Evolutionary conservation across 2,113 vertebrate genomes (phyloP).

Genomic region (Diphyllodes magnificus): DNA sequence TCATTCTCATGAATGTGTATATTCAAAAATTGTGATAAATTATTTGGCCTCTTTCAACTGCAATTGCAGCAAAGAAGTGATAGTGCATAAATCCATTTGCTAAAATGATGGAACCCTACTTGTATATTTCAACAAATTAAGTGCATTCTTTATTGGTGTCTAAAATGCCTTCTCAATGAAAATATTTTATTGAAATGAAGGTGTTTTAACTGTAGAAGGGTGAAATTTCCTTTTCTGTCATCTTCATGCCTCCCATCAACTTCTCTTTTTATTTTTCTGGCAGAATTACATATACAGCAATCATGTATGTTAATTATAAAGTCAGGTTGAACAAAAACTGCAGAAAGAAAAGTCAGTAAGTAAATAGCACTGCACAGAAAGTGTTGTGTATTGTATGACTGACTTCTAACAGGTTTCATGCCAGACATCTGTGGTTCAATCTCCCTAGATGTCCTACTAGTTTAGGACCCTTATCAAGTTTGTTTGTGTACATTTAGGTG

Average conservation of each 20-base stretch:
- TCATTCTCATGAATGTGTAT: not conserved
- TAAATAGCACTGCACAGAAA: not conserved
- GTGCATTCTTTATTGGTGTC: not conserved
- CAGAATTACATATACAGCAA: not conserved
- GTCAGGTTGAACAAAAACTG: not conserved
- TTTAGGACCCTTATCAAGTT: not conserved
- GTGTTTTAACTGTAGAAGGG: not conserved
- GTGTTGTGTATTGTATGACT: not conserved
- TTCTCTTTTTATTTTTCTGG: not conserved
- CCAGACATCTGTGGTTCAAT: not conserved
- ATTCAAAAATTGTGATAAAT: not conserved
- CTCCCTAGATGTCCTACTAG: not conserved
- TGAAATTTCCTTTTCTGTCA: not conserved
- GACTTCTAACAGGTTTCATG: not conserved
- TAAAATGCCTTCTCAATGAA: not conserved
- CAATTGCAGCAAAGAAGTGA: not conserved
- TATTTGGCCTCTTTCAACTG: not conserved
- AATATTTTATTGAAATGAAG: not conserved
- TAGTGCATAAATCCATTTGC: not conserved
- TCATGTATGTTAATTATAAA: not conserved
- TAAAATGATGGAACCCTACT: not conserved
- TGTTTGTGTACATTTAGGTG: not conserved
- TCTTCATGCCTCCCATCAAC: fast-evolving
- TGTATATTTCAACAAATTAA: not conserved
- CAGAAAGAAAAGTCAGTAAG: not conserved